phyloP scores from a whole-genome alignment of 2,797 vertebrate genomes.

The Percopsis omiscomaycus region DNA sequence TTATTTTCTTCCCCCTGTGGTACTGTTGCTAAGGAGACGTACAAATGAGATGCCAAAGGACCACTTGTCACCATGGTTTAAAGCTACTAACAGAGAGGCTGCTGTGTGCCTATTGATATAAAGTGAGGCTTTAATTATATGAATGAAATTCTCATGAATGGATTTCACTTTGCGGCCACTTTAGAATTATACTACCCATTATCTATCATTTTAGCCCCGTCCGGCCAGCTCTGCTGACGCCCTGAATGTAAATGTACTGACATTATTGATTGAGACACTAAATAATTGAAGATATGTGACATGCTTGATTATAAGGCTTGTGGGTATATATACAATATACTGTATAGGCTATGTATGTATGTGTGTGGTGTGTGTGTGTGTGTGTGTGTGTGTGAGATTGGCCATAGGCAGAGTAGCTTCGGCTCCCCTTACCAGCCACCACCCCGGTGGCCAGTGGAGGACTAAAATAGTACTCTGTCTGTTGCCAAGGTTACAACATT shows the following conservation, averaged over 20 bases:
- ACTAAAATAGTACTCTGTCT: conserved; percentile 83
- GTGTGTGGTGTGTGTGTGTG: conserved; percentile 8
- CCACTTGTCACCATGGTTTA: background rate
- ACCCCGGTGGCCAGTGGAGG: conserved; percentile 67
- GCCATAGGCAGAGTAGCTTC: conserved; percentile 44
- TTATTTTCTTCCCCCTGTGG: background rate
- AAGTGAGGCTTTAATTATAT: conserved; percentile 16
- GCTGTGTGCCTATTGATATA: conserved; percentile 19
- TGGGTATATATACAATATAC: background rate
- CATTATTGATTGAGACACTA: conserved; percentile 31
- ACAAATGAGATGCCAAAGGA: conserved; percentile 3
- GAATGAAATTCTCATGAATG: conserved; percentile 36
- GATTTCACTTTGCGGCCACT: conserved; percentile 30
- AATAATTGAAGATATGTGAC: conserved; percentile 32
- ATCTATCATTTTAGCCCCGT: conserved; percentile 18
- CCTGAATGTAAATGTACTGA: conserved; percentile 26
- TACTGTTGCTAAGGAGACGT: conserved; percentile 3
- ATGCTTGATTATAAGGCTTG: conserved; percentile 14
- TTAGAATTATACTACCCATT: conserved; percentile 12
- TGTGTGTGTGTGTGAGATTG: conserved; percentile 17
- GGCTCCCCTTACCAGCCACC: conserved; percentile 44
- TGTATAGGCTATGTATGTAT: background rate
- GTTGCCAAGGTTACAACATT: conserved; percentile 88
- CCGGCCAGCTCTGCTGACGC: conserved; percentile 29
- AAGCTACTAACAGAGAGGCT: conserved; percentile 11